Conservation (phyloP, 1,140 invertebrate species). For the Zaprionus lachaisei region DNA sequence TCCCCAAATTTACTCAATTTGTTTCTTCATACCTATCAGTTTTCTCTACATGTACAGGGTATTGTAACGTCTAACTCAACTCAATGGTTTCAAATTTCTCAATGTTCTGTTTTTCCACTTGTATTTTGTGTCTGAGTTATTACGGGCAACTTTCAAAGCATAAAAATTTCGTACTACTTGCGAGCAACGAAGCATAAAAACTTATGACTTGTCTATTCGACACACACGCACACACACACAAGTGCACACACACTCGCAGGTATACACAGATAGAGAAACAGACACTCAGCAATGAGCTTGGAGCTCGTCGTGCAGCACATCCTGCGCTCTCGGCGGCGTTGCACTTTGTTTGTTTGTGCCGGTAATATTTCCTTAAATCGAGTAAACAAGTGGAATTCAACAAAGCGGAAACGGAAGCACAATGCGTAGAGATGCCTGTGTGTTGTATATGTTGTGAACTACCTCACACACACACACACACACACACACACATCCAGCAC, state of each 20-base stretch:
- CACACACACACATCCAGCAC: slow-evolving; percentile 11
- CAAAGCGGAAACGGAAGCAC: slow-evolving; percentile 82
- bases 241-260: slow-evolving; percentile 1
- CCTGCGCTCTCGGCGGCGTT: slow-evolving; percentile 42
- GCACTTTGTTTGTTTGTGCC: slow-evolving; percentile 82
- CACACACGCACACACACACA: slow-evolving; percentile 32
- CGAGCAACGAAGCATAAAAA: slow-evolving; percentile 77
- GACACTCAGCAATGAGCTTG: slow-evolving; percentile 30
- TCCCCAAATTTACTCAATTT: background rate
- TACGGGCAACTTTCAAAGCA: slow-evolving; percentile 75
- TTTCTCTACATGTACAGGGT: background rate
- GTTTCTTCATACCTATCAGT: background rate
- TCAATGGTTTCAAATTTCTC: background rate
- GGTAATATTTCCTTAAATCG: slow-evolving; percentile 83
- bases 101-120: slow-evolving; percentile 27
- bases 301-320: slow-evolving; percentile 36
- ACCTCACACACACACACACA: slow-evolving; percentile 24
- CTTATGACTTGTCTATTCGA: slow-evolving; percentile 79
- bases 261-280: slow-evolving; percentile 21
- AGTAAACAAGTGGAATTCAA: slow-evolving; percentile 82
- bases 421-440: slow-evolving; percentile 64
- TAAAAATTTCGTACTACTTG: slow-evolving; percentile 79
- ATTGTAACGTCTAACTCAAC: background rate
- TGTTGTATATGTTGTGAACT: slow-evolving; percentile 31
- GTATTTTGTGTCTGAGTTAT: slow-evolving; percentile 63